phyloP scores from a whole-genome alignment of 2,888 invertebrate species.

The Cryptophagus acutangulus region DNA sequence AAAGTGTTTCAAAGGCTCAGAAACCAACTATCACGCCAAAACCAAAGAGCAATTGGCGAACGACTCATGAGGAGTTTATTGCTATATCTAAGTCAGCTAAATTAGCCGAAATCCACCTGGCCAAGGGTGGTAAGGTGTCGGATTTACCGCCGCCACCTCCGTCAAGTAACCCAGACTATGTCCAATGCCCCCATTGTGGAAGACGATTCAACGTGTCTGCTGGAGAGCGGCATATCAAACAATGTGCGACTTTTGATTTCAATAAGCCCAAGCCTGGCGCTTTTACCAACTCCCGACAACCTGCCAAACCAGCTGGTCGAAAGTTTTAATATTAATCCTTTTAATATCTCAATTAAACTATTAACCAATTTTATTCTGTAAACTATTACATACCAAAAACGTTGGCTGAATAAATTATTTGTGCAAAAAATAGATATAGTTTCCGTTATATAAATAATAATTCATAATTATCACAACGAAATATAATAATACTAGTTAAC shows the following conservation, averaged over 20 bases:
- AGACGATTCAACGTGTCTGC: constrained; percentile 79
- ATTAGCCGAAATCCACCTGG: constrained; percentile 71
- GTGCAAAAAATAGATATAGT: too few relatives aligned
- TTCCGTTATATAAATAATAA: too few relatives aligned
- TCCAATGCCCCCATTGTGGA: constrained; percentile 83
- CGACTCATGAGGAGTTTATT: constrained; percentile 92
- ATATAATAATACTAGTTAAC: too few relatives aligned
- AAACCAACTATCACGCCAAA: constrained; percentile 17
- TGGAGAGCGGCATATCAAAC: constrained; percentile 88
- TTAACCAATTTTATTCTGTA: too few relatives aligned
- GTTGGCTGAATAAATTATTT: too few relatives aligned
- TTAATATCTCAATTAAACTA: too few relatives aligned
- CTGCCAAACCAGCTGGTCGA: too few relatives aligned
- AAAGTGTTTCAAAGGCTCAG: too few relatives aligned
- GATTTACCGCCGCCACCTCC: constrained; percentile 89
- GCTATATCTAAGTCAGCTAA: constrained; percentile 86
- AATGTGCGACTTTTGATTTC: constrained; percentile 77
- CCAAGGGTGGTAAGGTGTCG: constrained; percentile 78
- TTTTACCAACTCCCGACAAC: too few relatives aligned
- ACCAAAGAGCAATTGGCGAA: constrained; percentile 82
- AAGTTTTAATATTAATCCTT: too few relatives aligned
- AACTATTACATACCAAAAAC: too few relatives aligned
- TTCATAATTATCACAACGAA: too few relatives aligned
- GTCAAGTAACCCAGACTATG: constrained; percentile 83
- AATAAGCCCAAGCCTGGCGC: constrained; percentile 52